phyloP scores from a whole-genome alignment of 1,140 invertebrate species.

The Trachelipus rathkii region DNA sequence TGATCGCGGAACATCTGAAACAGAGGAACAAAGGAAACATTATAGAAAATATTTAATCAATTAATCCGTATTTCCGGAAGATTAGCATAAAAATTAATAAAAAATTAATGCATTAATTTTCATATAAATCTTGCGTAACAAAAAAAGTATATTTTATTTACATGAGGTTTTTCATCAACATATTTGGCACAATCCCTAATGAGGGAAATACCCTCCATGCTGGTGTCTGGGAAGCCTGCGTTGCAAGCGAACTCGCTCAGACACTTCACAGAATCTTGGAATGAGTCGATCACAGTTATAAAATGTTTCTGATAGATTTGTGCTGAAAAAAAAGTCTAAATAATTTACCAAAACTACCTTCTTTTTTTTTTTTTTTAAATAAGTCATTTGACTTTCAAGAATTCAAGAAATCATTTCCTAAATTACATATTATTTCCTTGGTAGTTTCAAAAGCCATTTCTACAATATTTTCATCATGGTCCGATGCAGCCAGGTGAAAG shows the following conservation, averaged over 20 bases:
- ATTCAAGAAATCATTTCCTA: too few relatives aligned
- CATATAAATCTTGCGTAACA: background rate
- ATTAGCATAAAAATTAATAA: too few relatives aligned
- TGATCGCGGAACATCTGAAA: slow-evolving; percentile 60
- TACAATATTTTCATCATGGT: slow-evolving; percentile 91
- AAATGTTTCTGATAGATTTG: slow-evolving; percentile 92
- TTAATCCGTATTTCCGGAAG: too few relatives aligned
- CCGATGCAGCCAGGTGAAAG: slow-evolving; percentile 94
- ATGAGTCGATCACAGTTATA: slow-evolving; percentile 93
- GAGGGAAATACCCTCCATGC: slow-evolving; percentile 97
- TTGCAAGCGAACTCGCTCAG: slow-evolving; percentile 99
- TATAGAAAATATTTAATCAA: too few relatives aligned
- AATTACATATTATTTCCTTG: slow-evolving; percentile 80
- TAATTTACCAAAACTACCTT: background rate
- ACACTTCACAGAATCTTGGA: slow-evolving; percentile 99
- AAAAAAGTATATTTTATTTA: slow-evolving; percentile 46
- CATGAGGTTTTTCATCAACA: slow-evolving; percentile 82
- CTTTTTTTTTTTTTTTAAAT: too few relatives aligned
- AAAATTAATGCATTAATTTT: too few relatives aligned
- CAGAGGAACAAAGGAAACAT: too few relatives aligned
- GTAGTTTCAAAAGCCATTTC: slow-evolving; percentile 96
- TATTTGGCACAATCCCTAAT: slow-evolving; percentile 93
- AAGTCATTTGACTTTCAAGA: too few relatives aligned
- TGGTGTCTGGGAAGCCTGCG: slow-evolving; percentile 91
- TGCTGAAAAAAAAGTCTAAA: slow-evolving; percentile 53